These are phyloP conservation scores for Patagioenas fasciata DNA, from an alignment of 2,113 vertebrate species.

Conservation along the genomic window DNA sequence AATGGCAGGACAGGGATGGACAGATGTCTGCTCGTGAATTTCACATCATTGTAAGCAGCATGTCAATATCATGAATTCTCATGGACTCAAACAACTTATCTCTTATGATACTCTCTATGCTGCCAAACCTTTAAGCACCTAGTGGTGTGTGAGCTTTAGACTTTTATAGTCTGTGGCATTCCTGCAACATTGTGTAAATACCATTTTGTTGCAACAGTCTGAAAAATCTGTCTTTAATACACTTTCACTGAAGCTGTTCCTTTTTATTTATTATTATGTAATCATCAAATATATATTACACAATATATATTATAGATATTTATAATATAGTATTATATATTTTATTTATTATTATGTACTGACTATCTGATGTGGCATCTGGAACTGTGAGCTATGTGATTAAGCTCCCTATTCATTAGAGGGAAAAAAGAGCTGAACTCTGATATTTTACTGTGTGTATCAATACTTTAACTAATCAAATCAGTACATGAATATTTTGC, in stretches of 20 bases:
- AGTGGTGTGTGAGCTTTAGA: background rate
- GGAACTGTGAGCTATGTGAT: background rate
- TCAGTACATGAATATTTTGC: background rate
- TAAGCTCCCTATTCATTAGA: background rate
- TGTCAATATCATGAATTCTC: background rate
- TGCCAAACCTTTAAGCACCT: background rate
- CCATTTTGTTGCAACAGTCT: background rate
- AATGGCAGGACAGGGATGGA: background rate
- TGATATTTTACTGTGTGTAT: background rate
- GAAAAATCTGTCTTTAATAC: background rate
- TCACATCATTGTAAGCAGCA: background rate
- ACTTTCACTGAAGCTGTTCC: background rate
- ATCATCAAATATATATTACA: no score
- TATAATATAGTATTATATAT: background rate
- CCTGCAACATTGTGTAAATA: accelerated
- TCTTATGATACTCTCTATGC: background rate
- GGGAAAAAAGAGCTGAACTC: background rate
- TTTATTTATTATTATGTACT: background rate
- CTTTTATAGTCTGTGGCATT: background rate
- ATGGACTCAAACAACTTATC: background rate
- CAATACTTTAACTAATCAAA: background rate
- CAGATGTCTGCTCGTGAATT: background rate
- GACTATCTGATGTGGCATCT: background rate
- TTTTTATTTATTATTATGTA: background rate
- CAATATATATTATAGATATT: no score